Percentiles rank a stretch among this genome's conserved stretches.
These are phyloP conservation scores for Physeter macrocephalus DNA, from an alignment of 2,113 vertebrate species.

Conservation along the genomic window DNA sequence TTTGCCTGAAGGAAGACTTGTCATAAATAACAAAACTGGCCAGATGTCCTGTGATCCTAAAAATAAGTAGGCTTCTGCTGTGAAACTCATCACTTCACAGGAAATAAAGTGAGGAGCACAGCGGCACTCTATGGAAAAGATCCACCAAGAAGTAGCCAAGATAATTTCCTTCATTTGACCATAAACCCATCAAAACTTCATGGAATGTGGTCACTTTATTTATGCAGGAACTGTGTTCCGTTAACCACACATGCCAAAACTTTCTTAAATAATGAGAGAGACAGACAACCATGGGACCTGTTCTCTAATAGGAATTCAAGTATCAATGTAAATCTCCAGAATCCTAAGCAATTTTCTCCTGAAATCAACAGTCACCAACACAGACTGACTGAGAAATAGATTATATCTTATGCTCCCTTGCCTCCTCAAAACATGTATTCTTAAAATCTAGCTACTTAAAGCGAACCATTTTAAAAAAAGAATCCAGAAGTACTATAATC, in stretches of 20 bases:
- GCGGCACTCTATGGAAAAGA: background rate
- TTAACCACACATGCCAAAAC: background rate
- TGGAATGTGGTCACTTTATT: slow-evolving; percentile 45
- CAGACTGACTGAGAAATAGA: slow-evolving; percentile 3
- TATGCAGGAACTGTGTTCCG: slow-evolving; percentile 15
- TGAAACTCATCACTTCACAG: slow-evolving; percentile 33
- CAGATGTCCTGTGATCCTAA: slow-evolving; percentile 41
- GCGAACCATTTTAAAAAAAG: background rate
- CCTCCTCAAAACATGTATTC: background rate
- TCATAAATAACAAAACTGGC: slow-evolving; percentile 25
- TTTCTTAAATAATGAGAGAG: slow-evolving; percentile 34
- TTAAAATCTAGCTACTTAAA: slow-evolving; percentile 31
- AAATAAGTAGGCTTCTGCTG: slow-evolving; percentile 51
- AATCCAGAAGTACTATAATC: background rate
- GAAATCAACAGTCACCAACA: background rate
- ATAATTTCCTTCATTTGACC: slow-evolving; percentile 61
- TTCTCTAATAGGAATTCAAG: slow-evolving; percentile 22
- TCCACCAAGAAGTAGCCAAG: slow-evolving; percentile 32
- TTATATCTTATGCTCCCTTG: background rate
- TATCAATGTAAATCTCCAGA: slow-evolving; percentile 6
- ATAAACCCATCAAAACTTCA: slow-evolving; percentile 37
- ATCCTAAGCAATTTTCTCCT: background rate
- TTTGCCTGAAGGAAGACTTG: slow-evolving; percentile 64
- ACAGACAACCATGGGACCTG: background rate
- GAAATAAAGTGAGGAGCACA: slow-evolving; percentile 30